Evolutionary conservation across 2,797 vertebrate genomes (phyloP), one percentile per base, ranked within the genome.

Genomic region (Darevskia mixta): DNA sequence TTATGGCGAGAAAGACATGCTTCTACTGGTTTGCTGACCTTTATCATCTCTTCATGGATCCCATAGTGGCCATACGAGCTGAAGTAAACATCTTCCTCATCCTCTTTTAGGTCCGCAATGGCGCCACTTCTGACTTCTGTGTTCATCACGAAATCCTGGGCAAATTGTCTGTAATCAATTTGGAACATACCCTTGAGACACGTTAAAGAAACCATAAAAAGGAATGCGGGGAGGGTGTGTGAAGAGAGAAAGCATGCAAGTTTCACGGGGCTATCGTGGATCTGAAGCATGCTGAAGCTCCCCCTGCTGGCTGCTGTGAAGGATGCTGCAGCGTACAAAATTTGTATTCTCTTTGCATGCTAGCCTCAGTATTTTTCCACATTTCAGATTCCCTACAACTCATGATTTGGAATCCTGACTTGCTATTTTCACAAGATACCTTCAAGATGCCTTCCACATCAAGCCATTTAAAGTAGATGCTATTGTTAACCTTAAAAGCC

Each of bases 11-110:
- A 15, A 61, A 92, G 92, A 85, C 0, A 25, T 82, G 86, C 85
- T 0, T 83, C 73, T 13, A 76, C n/a, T 71, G 82, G 78, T 91
- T 95, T 91, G 90, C 98, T 96, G 96, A 99, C 99, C 98, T 99
- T 99, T 76, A 99, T 97, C 99, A 99, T 99, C 96, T 99, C 98
- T 92, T 99, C 98, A 0, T 99, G 99, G 95, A 99, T 99, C 94
- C 98, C 96, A 90, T 98, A 98, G 95, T 99, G 98, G 86, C 98
- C 98, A 1, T 99, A 99, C 25, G 99, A 99, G 96, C 98, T 97
- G 97, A 99, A 99, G 96, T 99, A 99, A 94, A 98, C 97, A 41
- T 98, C 98, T 77, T 99, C 98, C 92, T 99, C 98, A 1, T 99
- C 98, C 87, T 99, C 98, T 1, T 94, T 95, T 55, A 99, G 98